Evolutionary conservation across 2,797 vertebrate genomes (phyloP).

Genomic region (Amblyraja radiata): DNA sequence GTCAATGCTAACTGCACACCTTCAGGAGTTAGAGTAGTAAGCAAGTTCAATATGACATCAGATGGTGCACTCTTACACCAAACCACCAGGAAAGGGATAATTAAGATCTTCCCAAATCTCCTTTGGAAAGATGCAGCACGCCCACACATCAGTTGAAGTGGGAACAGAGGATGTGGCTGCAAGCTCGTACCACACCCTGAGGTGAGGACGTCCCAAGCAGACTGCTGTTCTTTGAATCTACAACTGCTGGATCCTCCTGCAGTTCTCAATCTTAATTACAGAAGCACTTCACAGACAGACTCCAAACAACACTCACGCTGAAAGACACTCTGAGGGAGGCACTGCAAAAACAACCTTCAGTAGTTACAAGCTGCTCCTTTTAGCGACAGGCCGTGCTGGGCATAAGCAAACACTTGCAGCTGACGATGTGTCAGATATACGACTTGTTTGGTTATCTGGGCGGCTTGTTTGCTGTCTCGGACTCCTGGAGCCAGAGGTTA

Average conservation of each 20-base stretch:
- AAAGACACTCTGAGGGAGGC: conserved; percentile 42
- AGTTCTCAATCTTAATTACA: conserved; percentile 42
- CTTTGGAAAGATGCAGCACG: background rate
- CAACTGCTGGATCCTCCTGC: conserved; percentile 41
- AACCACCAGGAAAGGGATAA: too few species aligned
- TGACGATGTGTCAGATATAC: conserved; percentile 66
- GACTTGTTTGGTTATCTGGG: conserved; percentile 64
- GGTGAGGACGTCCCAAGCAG: background rate
- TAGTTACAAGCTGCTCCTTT: conserved; percentile 51
- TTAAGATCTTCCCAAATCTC: background rate
- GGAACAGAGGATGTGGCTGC: background rate
- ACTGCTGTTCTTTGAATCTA: conserved; percentile 28
- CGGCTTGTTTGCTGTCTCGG: conserved; percentile 56
- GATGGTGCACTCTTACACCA: background rate
- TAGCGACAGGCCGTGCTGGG: conserved; percentile 53
- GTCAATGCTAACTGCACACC: background rate
- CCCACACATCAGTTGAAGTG: too few species aligned
- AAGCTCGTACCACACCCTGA: background rate
- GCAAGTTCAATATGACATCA: background rate
- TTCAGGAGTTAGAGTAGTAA: too few species aligned
- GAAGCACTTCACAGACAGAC: conserved; percentile 35
- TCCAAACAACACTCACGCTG: conserved; percentile 43
- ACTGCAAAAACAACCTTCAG: conserved; percentile 43
- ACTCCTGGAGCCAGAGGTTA: conserved; percentile 52
- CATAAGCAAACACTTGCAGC: conserved; percentile 62